Evolutionary conservation across 1,140 invertebrate genomes (phyloP).

Genomic region (Drosophila varians): DNA sequence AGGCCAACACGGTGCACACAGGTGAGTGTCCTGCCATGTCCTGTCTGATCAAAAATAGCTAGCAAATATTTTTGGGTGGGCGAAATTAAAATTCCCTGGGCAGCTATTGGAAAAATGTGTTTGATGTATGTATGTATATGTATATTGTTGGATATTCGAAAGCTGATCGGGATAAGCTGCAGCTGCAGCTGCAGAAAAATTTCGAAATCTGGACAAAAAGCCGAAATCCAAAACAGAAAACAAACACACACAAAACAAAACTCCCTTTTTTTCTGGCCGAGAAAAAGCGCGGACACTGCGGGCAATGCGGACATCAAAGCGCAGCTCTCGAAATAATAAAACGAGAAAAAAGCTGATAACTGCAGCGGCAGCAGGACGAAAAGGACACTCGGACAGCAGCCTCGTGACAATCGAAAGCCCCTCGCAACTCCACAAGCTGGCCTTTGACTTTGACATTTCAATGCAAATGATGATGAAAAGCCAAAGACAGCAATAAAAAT

Average conservation of each 20-base stretch:
- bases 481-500: conserved; percentile 76
- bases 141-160: conserved; percentile 2
- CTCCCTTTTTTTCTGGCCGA: background rate
- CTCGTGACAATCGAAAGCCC: conserved; percentile 49
- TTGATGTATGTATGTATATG: conserved; percentile 51
- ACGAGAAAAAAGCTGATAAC: conserved; percentile 28
- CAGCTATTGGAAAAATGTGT: conserved; percentile 64
- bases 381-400: conserved; percentile 26
- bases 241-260: conserved; percentile 5
- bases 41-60: background rate
- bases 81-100: conserved; percentile 55
- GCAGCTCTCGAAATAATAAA: conserved; percentile 7
- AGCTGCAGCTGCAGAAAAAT: conserved; percentile 45
- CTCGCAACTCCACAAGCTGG: background rate
- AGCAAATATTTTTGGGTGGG: conserved; percentile 44
- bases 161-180: conserved; percentile 76
- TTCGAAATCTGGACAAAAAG: background rate
- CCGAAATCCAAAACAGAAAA: conserved; percentile 1
- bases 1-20: conserved; percentile 94
- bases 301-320: conserved; percentile 44
- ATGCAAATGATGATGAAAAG: conserved; percentile 79
- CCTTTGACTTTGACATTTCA: conserved; percentile 79
- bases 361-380: conserved; percentile 24
- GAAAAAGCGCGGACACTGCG: conserved; percentile 48
- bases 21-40: conserved; percentile 86